Base-by-base conservation (phyloP, 2,797 vertebrate species). In the Notolepis coatsorum region DNA sequence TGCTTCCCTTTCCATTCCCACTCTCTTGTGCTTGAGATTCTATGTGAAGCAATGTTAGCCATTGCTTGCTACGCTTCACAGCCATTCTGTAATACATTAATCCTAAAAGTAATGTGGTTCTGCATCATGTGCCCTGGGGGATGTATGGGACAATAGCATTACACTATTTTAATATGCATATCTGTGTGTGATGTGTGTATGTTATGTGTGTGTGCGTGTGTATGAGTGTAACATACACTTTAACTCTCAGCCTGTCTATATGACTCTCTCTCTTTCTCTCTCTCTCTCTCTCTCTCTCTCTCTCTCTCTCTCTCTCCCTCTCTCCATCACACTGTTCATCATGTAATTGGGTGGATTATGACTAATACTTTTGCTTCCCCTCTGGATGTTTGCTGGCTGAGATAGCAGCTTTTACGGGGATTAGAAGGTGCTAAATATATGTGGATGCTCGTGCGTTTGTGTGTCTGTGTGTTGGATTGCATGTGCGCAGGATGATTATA, bases 331-430 rank as follows among this genome's bases (percentile, higher is more conserved):
- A 54, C 56, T 84, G 68, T 17, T 25, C 0, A 3, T 24, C 20
- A 50, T 80, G 52, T 69, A 77, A 77, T 75, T 81, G 57, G 65
- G 23, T 39, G 55, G 74, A 79, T 84, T 81, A 79, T 71, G 75
- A 80, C 61, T 77, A 78, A 79, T 63, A 61, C 68, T n/a, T n/a
- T n/a, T n/a, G n/a, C 56, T 59, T 73, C 52, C 60, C 77, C 66
- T 57, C 43, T 0, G 39, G 76, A 73, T 79, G 74, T 80, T 80
- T 80, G 71, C 2, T 1, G 20, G 58, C 47, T 74, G 68, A 84
- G 70, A 38, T n/a, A 68, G 63, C 66, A 52, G 61, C 62, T 80
- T 79, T 81, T 63, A 43, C 58, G 52, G 51, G 52, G 61, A 83
- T 84, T 76, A 81, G 54, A 30, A 57, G 73, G 58, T 35, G 38